Conservation (phyloP, 2,113 vertebrate genomes). For the Gasterosteus aculeatus region DNA sequence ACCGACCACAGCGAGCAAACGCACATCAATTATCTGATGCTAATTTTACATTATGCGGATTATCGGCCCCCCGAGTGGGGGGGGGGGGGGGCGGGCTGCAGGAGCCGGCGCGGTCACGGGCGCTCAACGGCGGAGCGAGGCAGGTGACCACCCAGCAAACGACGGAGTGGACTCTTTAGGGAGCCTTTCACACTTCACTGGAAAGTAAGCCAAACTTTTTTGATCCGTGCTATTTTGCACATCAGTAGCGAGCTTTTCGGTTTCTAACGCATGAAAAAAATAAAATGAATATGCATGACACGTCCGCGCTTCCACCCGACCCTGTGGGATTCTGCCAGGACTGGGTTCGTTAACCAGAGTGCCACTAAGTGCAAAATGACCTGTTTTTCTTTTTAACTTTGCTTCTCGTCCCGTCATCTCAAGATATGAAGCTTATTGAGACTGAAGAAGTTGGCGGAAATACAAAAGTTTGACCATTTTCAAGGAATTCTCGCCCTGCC, state of each 20-base stretch:
- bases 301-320: conserved; percentile 8
- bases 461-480: neutral
- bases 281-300: conserved; percentile 19
- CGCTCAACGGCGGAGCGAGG: conserved; percentile 3
- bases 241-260: neutral
- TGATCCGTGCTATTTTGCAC: neutral
- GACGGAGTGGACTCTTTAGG: conserved; percentile 4
- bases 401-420: conserved; percentile 21
- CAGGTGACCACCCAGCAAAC: conserved; percentile 13
- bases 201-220: neutral
- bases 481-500: neutral
- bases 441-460: neutral
- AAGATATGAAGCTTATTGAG: conserved; percentile 2
- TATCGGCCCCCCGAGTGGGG: no score
- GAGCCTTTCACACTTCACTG: conserved; percentile 5
- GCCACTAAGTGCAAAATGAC: conserved; percentile 54
- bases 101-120: neutral
- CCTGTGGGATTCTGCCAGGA: conserved; percentile 14
- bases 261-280: neutral
- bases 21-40: conserved; percentile 47
- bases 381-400: conserved; percentile 17
- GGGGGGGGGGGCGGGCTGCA: neutral
- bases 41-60: conserved; percentile 41
- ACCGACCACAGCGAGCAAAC: conserved; percentile 29
- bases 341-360: conserved; percentile 42